These are phyloP conservation scores for Notarius quadriscutis DNA, from an alignment of 2,113 vertebrate species.

Conservation along the genomic window DNA sequence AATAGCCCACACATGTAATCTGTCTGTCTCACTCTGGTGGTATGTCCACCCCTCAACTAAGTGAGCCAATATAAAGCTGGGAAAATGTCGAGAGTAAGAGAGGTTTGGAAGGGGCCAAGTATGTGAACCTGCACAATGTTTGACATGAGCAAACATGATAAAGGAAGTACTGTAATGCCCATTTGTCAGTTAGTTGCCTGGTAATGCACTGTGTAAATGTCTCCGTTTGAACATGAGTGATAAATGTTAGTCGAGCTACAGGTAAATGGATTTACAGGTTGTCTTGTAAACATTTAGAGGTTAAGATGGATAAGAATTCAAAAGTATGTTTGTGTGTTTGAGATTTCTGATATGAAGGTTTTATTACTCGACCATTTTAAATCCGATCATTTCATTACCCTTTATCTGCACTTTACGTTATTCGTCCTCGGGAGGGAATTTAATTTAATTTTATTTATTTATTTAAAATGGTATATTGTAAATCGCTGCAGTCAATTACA, in stretches of 20 bases:
- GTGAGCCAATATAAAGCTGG: not conserved
- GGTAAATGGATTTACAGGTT: not conserved
- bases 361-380: not conserved
- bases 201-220: not conserved
- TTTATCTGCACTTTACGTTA: not conserved
- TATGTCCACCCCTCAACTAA: not conserved
- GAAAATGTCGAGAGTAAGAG: not conserved
- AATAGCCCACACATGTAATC: not conserved
- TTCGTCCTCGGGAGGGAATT: not conserved
- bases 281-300: not conserved
- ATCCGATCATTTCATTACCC: not conserved
- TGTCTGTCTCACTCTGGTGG: not conserved
- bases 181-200: slow-evolving; percentile 5
- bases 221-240: not conserved
- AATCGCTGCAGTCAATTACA: not conserved
- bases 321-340: not conserved
- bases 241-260: not conserved
- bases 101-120: not conserved
- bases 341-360: not conserved
- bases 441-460: not conserved
- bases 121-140: not conserved
- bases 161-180: slow-evolving; percentile 11
- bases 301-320: not conserved
- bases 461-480: not conserved
- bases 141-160: slow-evolving; percentile 12